Conservation (phyloP, 1,140 invertebrate species). For the Scaptomyza montana region DNA sequence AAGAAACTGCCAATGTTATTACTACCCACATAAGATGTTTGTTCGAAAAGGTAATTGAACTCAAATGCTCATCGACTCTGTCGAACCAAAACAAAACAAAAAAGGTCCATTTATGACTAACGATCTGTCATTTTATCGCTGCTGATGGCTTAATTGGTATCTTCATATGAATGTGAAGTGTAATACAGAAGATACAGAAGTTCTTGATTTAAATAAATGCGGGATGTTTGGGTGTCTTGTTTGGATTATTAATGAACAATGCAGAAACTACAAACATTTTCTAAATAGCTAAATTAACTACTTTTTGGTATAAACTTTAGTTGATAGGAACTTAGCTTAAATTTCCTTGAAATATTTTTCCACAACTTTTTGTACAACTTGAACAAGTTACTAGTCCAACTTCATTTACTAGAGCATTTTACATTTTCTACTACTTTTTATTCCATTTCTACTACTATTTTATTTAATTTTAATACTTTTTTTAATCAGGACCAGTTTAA, state of each 20-base stretch:
- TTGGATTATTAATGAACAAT: constrained; percentile 12
- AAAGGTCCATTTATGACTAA: constrained; percentile 22
- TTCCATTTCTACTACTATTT: too few relatives aligned
- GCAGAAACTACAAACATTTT: neutral
- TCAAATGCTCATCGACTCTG: neutral
- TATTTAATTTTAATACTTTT: too few relatives aligned
- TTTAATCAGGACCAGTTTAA: too few relatives aligned
- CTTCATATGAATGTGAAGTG: constrained; percentile 27
- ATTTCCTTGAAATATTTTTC: too few relatives aligned
- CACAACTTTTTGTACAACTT: too few relatives aligned
- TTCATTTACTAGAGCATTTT: too few relatives aligned
- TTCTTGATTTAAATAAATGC: constrained; percentile 22
- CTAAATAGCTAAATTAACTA: neutral
- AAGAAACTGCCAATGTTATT: constrained; percentile 9
- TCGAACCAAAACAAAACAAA: neutral
- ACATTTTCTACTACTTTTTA: too few relatives aligned
- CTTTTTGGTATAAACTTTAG: too few relatives aligned
- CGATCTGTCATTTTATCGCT: constrained; percentile 41
- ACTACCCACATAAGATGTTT: constrained; percentile 27
- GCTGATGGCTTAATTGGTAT: constrained; percentile 35
- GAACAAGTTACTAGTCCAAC: too few relatives aligned
- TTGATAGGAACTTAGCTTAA: too few relatives aligned
- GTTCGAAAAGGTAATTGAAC: constrained; percentile 33
- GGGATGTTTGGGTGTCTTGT: constrained; percentile 18
- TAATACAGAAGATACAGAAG: neutral